phyloP scores from a whole-genome alignment of 2,113 vertebrate genomes.

The Morone chrysops region DNA sequence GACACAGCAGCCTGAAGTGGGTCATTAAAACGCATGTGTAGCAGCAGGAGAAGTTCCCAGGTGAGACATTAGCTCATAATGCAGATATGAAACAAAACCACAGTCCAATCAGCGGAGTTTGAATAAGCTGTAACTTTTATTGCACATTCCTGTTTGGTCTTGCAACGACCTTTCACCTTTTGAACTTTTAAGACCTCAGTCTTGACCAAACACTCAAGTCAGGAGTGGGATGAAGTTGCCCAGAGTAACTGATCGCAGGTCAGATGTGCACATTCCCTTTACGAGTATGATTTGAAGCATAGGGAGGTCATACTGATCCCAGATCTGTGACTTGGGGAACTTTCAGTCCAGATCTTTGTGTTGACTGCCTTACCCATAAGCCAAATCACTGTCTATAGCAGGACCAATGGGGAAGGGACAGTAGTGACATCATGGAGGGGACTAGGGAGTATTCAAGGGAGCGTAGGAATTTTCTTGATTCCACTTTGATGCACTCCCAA shows the following conservation, averaged over 20 bases:
- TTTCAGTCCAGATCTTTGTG: conserved; percentile 60
- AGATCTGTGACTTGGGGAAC: conserved; percentile 50
- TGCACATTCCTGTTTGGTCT: conserved; percentile 90
- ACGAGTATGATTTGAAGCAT: conserved; percentile 68
- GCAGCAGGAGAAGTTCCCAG: background rate
- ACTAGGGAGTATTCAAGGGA: conserved; percentile 51
- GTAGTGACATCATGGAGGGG: conserved; percentile 69
- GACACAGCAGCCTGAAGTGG: conserved; percentile 53
- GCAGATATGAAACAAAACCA: conserved; percentile 56
- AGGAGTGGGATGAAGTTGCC: conserved; percentile 62
- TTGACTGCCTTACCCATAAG: conserved; percentile 56
- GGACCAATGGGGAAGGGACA: conserved; percentile 64
- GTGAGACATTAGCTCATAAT: conserved; percentile 18
- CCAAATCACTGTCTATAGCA: conserved; percentile 51
- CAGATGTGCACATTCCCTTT: conserved; percentile 64
- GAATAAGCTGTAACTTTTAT: conserved; percentile 88
- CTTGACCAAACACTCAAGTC: conserved; percentile 76
- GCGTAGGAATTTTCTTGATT: conserved; percentile 44
- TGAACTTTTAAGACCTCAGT: conserved; percentile 68
- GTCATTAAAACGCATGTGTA: conserved; percentile 36
- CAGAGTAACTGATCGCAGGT: conserved; percentile 66
- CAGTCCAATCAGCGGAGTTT: conserved; percentile 72
- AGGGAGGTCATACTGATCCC: conserved; percentile 59
- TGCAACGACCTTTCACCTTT: conserved; percentile 79
- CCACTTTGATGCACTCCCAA: conserved; percentile 50